phyloP scores from a whole-genome alignment of 1,140 invertebrate genomes.

The Plutomurus gul region DNA sequence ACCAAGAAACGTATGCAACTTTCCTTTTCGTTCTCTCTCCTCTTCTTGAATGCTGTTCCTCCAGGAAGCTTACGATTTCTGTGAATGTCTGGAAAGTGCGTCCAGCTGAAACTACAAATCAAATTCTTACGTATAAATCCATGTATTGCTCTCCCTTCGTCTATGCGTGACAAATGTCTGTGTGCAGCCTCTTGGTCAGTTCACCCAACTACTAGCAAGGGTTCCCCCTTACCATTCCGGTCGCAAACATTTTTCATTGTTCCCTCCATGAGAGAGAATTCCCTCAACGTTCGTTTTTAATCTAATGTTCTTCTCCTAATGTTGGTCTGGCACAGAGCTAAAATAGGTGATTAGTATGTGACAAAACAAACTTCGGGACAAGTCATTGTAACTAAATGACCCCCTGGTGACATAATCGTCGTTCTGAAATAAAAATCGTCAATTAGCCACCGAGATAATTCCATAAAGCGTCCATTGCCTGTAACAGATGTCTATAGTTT shows the following conservation, averaged over 20 bases:
- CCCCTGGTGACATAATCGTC: neutral
- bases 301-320: too few relatives aligned
- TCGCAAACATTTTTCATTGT: too few relatives aligned
- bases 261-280: too few relatives aligned
- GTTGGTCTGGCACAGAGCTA: neutral
- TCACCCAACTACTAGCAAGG: too few relatives aligned
- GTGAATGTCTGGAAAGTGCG: neutral
- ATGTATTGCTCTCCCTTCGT: neutral
- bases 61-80: neutral
- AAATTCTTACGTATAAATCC: neutral
- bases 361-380: neutral
- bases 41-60: too few relatives aligned
- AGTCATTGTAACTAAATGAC: neutral
- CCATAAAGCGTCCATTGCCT: neutral
- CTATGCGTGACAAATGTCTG: neutral
- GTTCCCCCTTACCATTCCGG: too few relatives aligned
- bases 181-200: too few relatives aligned
- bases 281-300: too few relatives aligned
- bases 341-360: constrained; percentile 5
- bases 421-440: neutral
- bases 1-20: neutral
- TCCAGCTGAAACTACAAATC: neutral
- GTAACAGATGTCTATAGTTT: neutral
- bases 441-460: neutral
- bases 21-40: neutral